Evolutionary conservation across 2,888 invertebrate genomes (phyloP).

Genomic region (Limenitis camilla): DNA sequence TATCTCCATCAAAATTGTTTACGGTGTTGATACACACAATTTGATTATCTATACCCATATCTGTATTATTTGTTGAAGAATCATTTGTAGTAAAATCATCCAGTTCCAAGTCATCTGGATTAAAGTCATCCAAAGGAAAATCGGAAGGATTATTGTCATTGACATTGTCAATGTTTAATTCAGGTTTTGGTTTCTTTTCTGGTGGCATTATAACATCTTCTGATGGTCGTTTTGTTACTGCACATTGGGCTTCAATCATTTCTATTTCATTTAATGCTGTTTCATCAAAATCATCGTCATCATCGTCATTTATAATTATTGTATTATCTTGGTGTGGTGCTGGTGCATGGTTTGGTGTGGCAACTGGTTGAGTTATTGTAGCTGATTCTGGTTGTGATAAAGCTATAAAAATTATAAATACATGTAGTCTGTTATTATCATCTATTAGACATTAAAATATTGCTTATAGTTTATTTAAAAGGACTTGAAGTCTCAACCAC

Average conservation of each 20-base stretch:
- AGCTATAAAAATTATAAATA: too few relatives aligned
- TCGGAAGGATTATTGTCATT: neutral
- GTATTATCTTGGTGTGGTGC: constrained; percentile 32
- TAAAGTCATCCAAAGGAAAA: constrained; percentile 20
- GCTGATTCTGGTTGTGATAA: too few relatives aligned
- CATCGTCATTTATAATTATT: constrained; percentile 29
- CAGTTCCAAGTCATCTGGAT: neutral
- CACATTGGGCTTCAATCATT: constrained; percentile 30
- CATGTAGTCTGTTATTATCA: too few relatives aligned
- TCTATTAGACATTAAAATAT: too few relatives aligned
- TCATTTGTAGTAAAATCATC: neutral
- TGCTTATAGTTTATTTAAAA: too few relatives aligned
- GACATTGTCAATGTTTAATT: neutral
- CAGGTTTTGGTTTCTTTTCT: neutral
- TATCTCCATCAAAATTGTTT: constrained; percentile 45
- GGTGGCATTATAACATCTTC: neutral
- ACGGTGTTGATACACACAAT: constrained; percentile 65
- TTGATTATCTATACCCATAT: constrained; percentile 24
- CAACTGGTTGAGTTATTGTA: too few relatives aligned
- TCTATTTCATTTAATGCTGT: too few relatives aligned
- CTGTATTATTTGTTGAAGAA: neutral
- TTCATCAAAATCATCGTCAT: constrained; percentile 41
- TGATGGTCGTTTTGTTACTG: neutral
- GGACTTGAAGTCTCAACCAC: too few relatives aligned
- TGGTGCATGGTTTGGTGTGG: too few relatives aligned